These are phyloP conservation scores for Ranitomeya variabilis DNA, from an alignment of 2,113 vertebrate species.

Conservation along the genomic window DNA sequence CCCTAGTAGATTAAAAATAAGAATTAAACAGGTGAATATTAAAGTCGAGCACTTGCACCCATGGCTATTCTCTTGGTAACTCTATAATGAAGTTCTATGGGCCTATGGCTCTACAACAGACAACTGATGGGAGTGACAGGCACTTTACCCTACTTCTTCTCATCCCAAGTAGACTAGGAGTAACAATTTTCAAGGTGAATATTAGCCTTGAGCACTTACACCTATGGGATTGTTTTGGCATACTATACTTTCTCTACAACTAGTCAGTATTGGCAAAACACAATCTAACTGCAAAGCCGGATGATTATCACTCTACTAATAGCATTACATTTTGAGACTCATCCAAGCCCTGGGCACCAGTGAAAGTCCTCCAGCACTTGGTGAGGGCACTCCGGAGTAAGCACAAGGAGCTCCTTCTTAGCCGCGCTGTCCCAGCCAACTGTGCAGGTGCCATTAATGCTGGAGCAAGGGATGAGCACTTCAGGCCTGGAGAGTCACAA, in stretches of 20 bases:
- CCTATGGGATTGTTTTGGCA: background rate
- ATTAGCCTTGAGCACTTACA: background rate
- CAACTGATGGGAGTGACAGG: background rate
- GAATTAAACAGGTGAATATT: background rate
- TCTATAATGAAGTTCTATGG: too few relatives aligned
- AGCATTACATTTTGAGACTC: background rate
- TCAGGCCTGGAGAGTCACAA: constrained; percentile 55
- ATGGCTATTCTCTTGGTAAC: background rate
- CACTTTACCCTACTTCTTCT: background rate
- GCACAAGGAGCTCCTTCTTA: constrained; percentile 44
- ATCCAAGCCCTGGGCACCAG: background rate
- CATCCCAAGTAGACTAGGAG: background rate
- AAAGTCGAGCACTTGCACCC: background rate
- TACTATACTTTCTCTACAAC: background rate
- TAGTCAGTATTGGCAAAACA: background rate
- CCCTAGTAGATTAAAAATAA: background rate
- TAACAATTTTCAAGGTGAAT: background rate
- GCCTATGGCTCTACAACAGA: too few relatives aligned
- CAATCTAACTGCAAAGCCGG: background rate
- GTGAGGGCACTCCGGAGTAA: constrained; percentile 9
- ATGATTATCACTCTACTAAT: background rate
- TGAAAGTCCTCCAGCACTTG: background rate
- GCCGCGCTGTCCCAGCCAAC: constrained; percentile 27
- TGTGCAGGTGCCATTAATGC: constrained; percentile 45
- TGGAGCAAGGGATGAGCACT: constrained; percentile 45